A percentile compares a stretch with the other conserved stretches of the same genome.
Conservation (phyloP, 2,113 vertebrate genomes). For the Spilogale gracilis region DNA sequence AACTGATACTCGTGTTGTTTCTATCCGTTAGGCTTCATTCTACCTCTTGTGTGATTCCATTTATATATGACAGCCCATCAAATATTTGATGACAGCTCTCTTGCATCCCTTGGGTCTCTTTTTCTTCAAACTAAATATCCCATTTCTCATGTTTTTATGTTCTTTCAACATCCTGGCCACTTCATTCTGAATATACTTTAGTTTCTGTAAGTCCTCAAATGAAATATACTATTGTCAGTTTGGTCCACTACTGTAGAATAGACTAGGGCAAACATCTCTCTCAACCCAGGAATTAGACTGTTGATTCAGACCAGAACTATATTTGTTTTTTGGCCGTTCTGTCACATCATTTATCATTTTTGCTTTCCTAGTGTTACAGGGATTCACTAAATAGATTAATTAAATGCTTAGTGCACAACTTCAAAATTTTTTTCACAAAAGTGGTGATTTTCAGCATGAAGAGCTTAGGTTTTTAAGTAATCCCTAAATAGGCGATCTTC, state of each 20-base stretch:
- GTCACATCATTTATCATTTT: constrained; percentile 33
- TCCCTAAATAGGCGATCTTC: neutral
- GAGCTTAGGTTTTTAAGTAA: constrained; percentile 29
- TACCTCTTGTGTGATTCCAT: neutral
- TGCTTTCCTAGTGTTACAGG: neutral
- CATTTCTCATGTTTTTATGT: neutral
- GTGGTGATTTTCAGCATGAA: constrained; percentile 43
- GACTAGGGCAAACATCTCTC: neutral
- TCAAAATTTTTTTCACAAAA: constrained; percentile 57
- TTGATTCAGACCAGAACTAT: constrained; percentile 21
- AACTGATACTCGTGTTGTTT: neutral
- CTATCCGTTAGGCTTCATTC: neutral
- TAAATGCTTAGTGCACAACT: constrained; percentile 43
- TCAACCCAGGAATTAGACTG: neutral
- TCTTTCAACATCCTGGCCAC: neutral
- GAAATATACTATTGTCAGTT: neutral
- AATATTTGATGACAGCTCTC: neutral
- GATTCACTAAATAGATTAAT: constrained; percentile 61
- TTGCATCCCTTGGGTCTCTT: neutral
- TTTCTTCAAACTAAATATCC: neutral
- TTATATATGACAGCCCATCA: neutral
- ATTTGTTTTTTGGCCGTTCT: constrained; percentile 54
- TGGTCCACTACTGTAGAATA: neutral
- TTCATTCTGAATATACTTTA: constrained; percentile 3
- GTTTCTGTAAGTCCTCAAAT: neutral